phyloP scores from a whole-genome alignment of 1,140 invertebrate species.

The Eumaeus atala region DNA sequence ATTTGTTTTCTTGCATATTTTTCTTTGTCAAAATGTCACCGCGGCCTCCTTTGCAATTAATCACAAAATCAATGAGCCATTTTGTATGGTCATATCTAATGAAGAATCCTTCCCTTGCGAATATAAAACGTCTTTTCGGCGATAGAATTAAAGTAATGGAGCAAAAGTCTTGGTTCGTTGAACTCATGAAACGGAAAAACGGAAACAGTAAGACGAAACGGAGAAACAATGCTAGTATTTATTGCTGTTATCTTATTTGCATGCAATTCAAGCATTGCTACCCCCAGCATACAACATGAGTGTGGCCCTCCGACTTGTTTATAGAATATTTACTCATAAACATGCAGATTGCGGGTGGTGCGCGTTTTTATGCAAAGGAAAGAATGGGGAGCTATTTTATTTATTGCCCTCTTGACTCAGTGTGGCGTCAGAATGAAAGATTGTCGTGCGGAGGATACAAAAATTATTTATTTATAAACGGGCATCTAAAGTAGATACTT shows the following conservation, averaged over 20 bases:
- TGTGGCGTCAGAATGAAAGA: constrained; percentile 48
- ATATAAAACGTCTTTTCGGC: neutral
- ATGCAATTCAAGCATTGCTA: constrained; percentile 68
- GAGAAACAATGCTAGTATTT: constrained; percentile 58
- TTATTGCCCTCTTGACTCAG: constrained; percentile 68
- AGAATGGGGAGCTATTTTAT: constrained; percentile 65
- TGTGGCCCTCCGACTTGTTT: constrained; percentile 57
- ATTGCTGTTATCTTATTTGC: constrained; percentile 70
- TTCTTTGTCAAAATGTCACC: constrained; percentile 59
- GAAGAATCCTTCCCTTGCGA: constrained; percentile 61
- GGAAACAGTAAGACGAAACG: constrained; percentile 35
- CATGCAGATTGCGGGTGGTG: constrained; percentile 72
- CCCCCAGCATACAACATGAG: constrained; percentile 45
- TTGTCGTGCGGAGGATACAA: constrained; percentile 39
- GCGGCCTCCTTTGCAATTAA: constrained; percentile 60
- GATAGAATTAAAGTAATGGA: constrained; percentile 16
- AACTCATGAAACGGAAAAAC: constrained; percentile 36
- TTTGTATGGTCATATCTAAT: constrained; percentile 63
- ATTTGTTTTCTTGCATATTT: constrained; percentile 39
- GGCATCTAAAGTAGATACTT: neutral
- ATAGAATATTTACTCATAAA: constrained; percentile 74
- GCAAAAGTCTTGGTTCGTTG: constrained; percentile 33
- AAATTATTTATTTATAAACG: constrained; percentile 15
- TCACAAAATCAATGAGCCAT: constrained; percentile 69
- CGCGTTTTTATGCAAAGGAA: constrained; percentile 68